phyloP scores from a whole-genome alignment of 2,888 invertebrate species.

The Cheilosia vernalis region DNA sequence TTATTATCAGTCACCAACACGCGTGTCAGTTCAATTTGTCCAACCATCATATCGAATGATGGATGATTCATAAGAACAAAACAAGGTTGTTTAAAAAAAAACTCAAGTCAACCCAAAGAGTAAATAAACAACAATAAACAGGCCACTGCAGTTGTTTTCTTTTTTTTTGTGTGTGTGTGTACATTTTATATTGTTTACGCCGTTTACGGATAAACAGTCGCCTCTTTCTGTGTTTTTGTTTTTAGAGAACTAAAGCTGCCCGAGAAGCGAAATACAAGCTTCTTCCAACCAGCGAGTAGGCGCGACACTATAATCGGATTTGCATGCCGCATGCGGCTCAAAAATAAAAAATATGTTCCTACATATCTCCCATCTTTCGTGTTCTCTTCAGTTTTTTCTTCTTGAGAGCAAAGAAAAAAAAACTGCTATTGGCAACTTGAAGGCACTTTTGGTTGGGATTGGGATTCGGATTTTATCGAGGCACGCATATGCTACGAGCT shows the following conservation, averaged over 20 bases:
- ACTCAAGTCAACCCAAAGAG: constrained; percentile 3
- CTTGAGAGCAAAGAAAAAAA: constrained; percentile 15
- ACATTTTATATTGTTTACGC: constrained; percentile 33
- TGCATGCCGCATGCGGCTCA: constrained; percentile 42
- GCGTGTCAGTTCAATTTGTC: constrained; percentile 10
- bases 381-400: background rate
- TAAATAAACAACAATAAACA: constrained; percentile 43
- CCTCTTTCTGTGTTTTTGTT: background rate
- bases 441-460: constrained; percentile 20
- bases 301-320: constrained; percentile 41
- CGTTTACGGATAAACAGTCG: constrained; percentile 13
- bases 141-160: background rate
- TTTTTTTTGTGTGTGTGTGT: constrained; percentile 14
- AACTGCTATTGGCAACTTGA: constrained; percentile 25
- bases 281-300: background rate
- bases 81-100: constrained; percentile 11
- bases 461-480: constrained; percentile 14
- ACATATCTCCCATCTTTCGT: constrained; percentile 28
- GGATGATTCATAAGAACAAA: constrained; percentile 24
- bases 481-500: background rate
- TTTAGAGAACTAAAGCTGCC: no score
- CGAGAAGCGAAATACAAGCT: constrained; percentile 19
- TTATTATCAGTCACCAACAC: constrained; percentile 20
- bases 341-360: constrained; percentile 16
- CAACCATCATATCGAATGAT: background rate